Evolutionary conservation across 2,797 vertebrate genomes (phyloP).

Genomic region (Notamacropus eugenii): DNA sequence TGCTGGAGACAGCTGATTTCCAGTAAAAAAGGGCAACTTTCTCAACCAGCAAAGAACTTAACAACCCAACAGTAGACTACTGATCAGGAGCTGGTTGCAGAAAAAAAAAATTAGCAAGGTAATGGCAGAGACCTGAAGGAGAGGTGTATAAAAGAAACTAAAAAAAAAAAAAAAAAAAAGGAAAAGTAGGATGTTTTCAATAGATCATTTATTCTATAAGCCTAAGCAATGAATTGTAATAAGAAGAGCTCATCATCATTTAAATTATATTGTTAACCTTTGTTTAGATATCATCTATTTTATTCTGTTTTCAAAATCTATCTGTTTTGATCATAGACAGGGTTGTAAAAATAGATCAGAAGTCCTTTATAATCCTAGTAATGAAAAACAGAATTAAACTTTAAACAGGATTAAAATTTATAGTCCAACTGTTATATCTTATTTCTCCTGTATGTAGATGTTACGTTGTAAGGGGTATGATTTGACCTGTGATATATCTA

Average conservation of each 20-base stretch:
- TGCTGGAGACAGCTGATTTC: constrained; percentile 3
- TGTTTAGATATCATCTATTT: not conserved
- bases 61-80: not conserved
- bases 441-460: not conserved
- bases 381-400: constrained; percentile 13
- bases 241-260: not conserved
- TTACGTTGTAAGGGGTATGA: constrained; percentile 37
- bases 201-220: constrained; percentile 11
- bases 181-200: not conserved
- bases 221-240: constrained; percentile 4
- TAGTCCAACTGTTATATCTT: not conserved
- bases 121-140: not conserved
- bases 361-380: not conserved
- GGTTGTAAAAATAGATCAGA: constrained; percentile 28
- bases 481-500: constrained; percentile 15
- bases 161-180: not conserved
- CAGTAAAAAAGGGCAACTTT: not conserved
- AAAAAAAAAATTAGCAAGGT: not conserved
- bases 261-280: constrained; percentile 12
- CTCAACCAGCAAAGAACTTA: constrained; percentile 15
- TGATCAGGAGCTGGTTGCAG: not conserved
- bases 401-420: not conserved
- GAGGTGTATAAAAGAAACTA: not conserved
- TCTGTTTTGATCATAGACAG: constrained; percentile 21
- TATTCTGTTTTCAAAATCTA: not conserved